These are phyloP conservation scores for Heteronetta atricapilla DNA, from an alignment of 2,113 vertebrate species.

Conservation along the genomic window DNA sequence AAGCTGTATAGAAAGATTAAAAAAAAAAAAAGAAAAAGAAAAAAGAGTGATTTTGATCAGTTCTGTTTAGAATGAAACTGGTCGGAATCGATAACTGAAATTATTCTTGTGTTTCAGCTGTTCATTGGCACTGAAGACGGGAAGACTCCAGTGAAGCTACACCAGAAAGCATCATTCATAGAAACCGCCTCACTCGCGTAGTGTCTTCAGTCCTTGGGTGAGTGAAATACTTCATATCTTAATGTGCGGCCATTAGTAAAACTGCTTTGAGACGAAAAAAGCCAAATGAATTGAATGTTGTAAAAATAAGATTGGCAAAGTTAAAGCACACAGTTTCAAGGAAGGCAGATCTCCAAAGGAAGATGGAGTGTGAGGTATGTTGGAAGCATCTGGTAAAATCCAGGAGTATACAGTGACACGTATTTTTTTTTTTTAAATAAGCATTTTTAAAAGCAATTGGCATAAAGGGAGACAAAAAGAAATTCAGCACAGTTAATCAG, in stretches of 20 bases:
- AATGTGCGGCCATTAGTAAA: background rate
- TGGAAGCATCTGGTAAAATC: background rate
- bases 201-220: background rate
- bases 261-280: background rate
- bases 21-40: background rate
- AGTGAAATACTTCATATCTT: background rate
- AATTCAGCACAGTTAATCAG: background rate
- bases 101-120: background rate
- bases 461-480: background rate
- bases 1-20: background rate
- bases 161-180: background rate
- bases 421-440: background rate
- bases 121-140: background rate
- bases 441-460: background rate
- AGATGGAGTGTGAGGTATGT: background rate
- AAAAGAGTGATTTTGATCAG: background rate
- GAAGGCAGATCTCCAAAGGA: background rate
- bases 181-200: background rate
- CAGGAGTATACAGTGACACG: background rate
- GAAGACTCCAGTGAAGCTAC: background rate
- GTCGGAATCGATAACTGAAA: background rate
- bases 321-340: background rate
- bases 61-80: background rate
- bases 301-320: background rate
- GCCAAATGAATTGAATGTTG: background rate